A percentile compares a stretch with the other conserved stretches of the same genome.
phyloP scores from a whole-genome alignment of 1,140 invertebrate species.

The Capitella teleta region DNA sequence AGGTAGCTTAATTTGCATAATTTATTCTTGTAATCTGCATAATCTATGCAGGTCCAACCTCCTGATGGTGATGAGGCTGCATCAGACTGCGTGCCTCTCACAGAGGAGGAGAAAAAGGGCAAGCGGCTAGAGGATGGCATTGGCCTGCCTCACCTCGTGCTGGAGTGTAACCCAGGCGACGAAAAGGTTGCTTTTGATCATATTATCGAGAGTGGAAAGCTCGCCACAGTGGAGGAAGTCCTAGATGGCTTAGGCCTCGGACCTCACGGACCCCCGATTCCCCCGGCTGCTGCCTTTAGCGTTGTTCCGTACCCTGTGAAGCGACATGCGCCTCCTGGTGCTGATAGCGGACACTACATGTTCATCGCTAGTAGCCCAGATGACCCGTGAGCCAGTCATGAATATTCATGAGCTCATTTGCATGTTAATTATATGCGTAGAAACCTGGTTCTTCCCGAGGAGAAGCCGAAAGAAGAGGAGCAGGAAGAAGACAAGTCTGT shows the following conservation, averaged over 20 bases:
- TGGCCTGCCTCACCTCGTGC: constrained; percentile 29
- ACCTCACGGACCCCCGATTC: constrained; percentile 38
- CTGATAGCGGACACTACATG: constrained; percentile 26
- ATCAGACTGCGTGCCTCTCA: constrained; percentile 16
- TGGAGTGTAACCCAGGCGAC: constrained; percentile 24
- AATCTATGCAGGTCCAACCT: too few species aligned
- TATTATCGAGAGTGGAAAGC: constrained; percentile 2
- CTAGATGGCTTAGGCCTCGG: constrained; percentile 41
- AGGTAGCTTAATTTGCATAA: too few species aligned
- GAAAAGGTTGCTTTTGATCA: constrained; percentile 10
- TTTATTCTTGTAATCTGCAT: too few species aligned
- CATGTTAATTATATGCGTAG: background rate
- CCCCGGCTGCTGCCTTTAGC: constrained; percentile 35
- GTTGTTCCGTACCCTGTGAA: constrained; percentile 41
- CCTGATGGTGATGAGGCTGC: constrained; percentile 11
- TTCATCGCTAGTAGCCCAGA: constrained; percentile 30
- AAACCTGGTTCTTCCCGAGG: constrained; percentile 17
- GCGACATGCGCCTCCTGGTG: constrained; percentile 25
- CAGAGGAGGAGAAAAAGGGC: constrained; percentile 17
- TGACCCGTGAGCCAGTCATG: constrained; percentile 18
- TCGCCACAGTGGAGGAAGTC: constrained; percentile 28
- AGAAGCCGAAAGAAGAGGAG: constrained; percentile 30
- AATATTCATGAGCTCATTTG: background rate
- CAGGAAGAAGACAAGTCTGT: constrained; percentile 31
- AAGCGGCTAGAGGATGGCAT: constrained; percentile 19